phyloP scores from a whole-genome alignment of 2,113 vertebrate genomes.

The Zapornia atra region DNA sequence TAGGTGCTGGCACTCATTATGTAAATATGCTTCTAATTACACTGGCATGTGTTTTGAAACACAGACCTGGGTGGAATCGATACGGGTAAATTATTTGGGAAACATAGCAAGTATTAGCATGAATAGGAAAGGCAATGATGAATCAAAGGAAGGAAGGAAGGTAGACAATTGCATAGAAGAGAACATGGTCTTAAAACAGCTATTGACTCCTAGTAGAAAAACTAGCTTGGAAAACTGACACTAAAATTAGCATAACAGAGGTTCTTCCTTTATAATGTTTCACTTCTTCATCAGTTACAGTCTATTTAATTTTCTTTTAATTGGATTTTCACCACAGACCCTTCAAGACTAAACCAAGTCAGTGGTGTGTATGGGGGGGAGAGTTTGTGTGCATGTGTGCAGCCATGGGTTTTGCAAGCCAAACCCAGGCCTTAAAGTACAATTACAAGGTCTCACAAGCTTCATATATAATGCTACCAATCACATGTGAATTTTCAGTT shows the following conservation, averaged over 20 bases:
- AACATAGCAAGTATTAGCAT: background rate
- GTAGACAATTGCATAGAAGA: background rate
- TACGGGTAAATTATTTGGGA: background rate
- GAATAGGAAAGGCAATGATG: background rate
- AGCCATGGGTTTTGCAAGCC: background rate
- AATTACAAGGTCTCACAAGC: background rate
- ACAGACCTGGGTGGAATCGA: background rate
- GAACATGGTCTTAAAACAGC: background rate
- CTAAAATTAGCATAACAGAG: background rate
- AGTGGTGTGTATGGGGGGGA: too few relatives aligned
- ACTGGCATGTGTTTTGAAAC: background rate
- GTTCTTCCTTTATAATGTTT: background rate
- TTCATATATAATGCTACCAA: background rate
- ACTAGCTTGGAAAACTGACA: background rate
- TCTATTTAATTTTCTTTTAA: background rate
- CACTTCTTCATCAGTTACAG: background rate
- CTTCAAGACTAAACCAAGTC: background rate
- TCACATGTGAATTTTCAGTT: background rate
- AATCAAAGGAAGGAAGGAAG: background rate
- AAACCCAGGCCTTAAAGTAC: background rate
- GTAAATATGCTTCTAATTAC: background rate
- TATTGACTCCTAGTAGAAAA: background rate
- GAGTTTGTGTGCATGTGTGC: too few relatives aligned
- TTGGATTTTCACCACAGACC: background rate
- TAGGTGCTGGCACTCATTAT: background rate